These are phyloP conservation scores for Agapostemon virescens DNA, from an alignment of 2,888 invertebrate species.

Conservation along the genomic window DNA sequence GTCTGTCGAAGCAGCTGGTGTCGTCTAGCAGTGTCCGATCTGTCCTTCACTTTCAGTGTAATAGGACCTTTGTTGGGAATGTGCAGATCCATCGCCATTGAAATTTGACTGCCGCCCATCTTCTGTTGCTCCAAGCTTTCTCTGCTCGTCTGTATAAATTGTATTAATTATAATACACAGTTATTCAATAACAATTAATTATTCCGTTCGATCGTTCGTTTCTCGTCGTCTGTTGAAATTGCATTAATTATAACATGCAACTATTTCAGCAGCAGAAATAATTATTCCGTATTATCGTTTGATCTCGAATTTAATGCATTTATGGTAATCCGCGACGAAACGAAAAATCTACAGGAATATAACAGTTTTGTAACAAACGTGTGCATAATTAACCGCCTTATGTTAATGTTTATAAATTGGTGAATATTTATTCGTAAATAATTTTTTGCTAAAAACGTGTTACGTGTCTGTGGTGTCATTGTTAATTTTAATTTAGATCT, in stretches of 20 bases:
- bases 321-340: background rate
- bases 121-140: conserved; percentile 82
- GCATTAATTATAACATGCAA: background rate
- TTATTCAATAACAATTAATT: background rate
- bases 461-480: background rate
- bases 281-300: background rate
- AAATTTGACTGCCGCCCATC: conserved; percentile 85
- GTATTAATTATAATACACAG: background rate
- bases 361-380: background rate
- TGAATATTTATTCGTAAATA: background rate
- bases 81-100: conserved; percentile 89
- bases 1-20: conserved; percentile 89
- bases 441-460: background rate
- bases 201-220: background rate
- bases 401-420: background rate
- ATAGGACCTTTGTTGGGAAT: conserved; percentile 84
- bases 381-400: background rate
- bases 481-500: background rate
- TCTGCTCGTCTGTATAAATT: conserved; percentile 65
- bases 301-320: background rate
- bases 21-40: conserved; percentile 86
- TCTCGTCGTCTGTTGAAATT: background rate
- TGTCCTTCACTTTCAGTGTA: conserved; percentile 84
- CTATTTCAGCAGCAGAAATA: background rate
- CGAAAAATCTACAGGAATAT: background rate